A percentile compares a stretch with the other conserved stretches of the same genome.
phyloP scores from a whole-genome alignment of 2,888 invertebrate genomes.

The Perizoma affinitatum region DNA sequence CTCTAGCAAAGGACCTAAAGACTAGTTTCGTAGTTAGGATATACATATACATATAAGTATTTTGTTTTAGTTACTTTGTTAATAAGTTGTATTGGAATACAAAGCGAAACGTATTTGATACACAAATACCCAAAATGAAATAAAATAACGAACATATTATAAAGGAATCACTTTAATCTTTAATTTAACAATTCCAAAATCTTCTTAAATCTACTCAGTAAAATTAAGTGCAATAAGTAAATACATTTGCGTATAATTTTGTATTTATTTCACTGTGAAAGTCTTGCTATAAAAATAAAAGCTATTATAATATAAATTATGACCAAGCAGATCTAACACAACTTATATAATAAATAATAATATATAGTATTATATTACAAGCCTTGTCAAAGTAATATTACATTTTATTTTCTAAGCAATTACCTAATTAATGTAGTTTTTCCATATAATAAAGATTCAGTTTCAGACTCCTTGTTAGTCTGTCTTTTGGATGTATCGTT shows the following conservation, averaged over 20 bases:
- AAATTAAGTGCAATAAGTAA: slow-evolving; percentile 51
- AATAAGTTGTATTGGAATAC: too few species aligned
- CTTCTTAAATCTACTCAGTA: slow-evolving; percentile 37
- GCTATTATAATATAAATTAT: slow-evolving; percentile 37
- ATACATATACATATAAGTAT: too few species aligned
- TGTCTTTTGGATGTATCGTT: too few species aligned
- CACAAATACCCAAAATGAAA: slow-evolving; percentile 7
- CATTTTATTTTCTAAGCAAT: neutral
- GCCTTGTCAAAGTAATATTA: neutral
- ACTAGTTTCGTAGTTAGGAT: too few species aligned
- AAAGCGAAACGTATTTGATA: too few species aligned
- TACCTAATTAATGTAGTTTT: too few species aligned
- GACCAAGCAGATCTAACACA: slow-evolving; percentile 25
- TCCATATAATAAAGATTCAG: too few species aligned
- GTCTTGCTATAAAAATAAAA: slow-evolving; percentile 63
- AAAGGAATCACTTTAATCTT: slow-evolving; percentile 43
- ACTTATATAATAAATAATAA: too few species aligned
- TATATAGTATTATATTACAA: neutral
- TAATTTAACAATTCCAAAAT: slow-evolving; percentile 47
- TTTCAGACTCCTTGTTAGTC: too few species aligned
- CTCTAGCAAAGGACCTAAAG: too few species aligned
- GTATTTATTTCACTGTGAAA: slow-evolving; percentile 54
- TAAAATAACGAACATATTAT: slow-evolving; percentile 24
- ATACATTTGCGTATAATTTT: slow-evolving; percentile 43
- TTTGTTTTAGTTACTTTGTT: too few species aligned